Evolutionary conservation across 2,113 vertebrate species (phyloP).

Genomic region (Antechinus flavipes): DNA sequence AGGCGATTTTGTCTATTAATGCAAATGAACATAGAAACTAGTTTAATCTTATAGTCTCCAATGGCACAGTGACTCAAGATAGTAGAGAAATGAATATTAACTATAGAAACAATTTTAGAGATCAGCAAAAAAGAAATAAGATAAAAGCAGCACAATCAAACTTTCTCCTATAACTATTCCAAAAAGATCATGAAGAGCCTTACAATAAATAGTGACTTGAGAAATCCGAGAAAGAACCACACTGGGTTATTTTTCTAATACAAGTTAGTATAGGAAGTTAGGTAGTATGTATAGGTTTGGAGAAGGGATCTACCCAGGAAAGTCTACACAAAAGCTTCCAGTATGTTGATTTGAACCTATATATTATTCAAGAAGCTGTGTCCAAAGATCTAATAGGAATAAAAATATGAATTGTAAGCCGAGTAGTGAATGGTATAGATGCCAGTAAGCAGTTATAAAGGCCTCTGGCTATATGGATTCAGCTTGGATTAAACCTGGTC

Average conservation of each 20-base stretch:
- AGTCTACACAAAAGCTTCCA: neutral
- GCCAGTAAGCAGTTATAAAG: neutral
- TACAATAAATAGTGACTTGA: neutral
- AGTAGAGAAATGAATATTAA: neutral
- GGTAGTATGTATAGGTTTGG: neutral
- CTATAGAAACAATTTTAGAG: neutral
- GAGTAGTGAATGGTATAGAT: neutral
- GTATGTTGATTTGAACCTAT: neutral
- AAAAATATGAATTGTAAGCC: neutral
- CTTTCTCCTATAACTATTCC: neutral
- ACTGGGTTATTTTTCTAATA: neutral
- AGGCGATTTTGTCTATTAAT: constrained; percentile 5
- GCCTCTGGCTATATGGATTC: too few relatives aligned
- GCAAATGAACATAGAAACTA: constrained; percentile 13
- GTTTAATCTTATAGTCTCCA: constrained; percentile 20
- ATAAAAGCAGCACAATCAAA: neutral
- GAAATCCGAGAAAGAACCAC: neutral
- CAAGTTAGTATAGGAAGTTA: neutral
- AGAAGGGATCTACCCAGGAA: neutral
- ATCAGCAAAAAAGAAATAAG: neutral
- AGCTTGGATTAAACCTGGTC: too few relatives aligned
- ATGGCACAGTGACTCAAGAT: constrained; percentile 10
- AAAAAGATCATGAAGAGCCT: neutral
- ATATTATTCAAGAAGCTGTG: neutral
- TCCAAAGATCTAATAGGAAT: neutral